Evolutionary conservation across 2,888 invertebrate species (phyloP), one percentile per base, ranked within the genome.

Genomic region (Xanthostigma xanthostigma): DNA sequence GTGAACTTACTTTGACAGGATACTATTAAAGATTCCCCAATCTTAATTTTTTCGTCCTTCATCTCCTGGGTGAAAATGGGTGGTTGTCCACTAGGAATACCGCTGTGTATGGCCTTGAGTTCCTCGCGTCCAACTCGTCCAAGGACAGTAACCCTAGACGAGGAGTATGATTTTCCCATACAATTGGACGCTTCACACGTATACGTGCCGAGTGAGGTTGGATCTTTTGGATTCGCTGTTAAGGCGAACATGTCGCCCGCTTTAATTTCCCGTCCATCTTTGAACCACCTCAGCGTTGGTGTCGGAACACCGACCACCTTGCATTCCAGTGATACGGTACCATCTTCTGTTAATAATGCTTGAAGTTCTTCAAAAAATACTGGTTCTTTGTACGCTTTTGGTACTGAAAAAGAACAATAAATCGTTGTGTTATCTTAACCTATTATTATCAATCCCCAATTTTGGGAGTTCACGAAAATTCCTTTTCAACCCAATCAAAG

Each of bases 281-380:
- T 85, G 64, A 79, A 84, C 84, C 83, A 84, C 55, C 72, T 69
- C 41, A 79, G 60, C 12, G 73, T 64, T 0, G 80, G 80, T 1
- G 89, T 88, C 2, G 92, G 91, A n/a, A 89, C 85, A 12, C 91
- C 91, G 46, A 90, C 81, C 14, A 90, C 90, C 65, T 92, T 92
- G 64, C 93, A 93, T 65, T 91, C 90, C 53, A 94, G 70, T 0
- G 89, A 87, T 10, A 93, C 93, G 0, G 88, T 88, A 40, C 92
- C 92, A 57, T 86, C 84, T 62, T 88, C 86, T 0, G 90, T 91
- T 35, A 90, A 74, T 50, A 89, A 72, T 2, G 91, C 88, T 35
- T 81, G 77, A 11, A 93, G 72, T 58, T 86, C 86, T 63, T 89
- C 86, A 38, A 90, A 78, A 63, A 93, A 92, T 64, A 88, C 85